Evolutionary conservation across 1,140 invertebrate genomes (phyloP).

Genomic region (Himalopsyche phryganea): DNA sequence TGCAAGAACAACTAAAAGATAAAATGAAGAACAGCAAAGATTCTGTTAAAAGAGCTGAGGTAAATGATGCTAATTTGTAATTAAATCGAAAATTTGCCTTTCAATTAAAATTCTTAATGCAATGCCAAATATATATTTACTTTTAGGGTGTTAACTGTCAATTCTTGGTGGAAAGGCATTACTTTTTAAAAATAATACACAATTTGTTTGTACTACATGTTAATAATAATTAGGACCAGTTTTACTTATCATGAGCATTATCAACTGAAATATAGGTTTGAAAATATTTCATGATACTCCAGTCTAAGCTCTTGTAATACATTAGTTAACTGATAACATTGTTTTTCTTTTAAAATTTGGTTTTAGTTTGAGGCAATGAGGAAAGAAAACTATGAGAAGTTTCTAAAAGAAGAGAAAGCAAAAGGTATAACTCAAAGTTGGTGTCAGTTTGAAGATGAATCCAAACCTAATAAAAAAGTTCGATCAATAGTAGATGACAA

Average conservation of each 20-base stretch:
- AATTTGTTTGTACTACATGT: too few relatives aligned
- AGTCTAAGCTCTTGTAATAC: too few relatives aligned
- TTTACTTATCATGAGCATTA: too few relatives aligned
- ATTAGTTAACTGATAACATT: too few relatives aligned
- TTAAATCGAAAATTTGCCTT: neutral
- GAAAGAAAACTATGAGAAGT: slow-evolving; percentile 53
- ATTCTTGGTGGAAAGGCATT: too few relatives aligned
- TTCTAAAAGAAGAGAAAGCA: slow-evolving; percentile 52
- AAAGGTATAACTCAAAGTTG: slow-evolving; percentile 49
- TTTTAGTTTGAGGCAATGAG: slow-evolving; percentile 48
- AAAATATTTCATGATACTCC: too few relatives aligned
- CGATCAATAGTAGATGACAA: too few relatives aligned
- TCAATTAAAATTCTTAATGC: neutral
- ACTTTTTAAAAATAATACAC: too few relatives aligned
- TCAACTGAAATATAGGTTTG: too few relatives aligned
- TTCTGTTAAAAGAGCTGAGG: slow-evolving; percentile 47
- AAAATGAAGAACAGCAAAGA: slow-evolving; percentile 46
- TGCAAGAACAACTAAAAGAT: slow-evolving; percentile 62
- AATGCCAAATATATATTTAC: neutral
- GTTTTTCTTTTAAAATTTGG: neutral
- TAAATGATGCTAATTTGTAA: slow-evolving; percentile 29
- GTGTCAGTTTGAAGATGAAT: slow-evolving; percentile 49
- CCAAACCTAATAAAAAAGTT: slow-evolving; percentile 8
- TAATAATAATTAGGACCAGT: too few relatives aligned
- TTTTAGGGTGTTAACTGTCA: too few relatives aligned